Base-by-base conservation (phyloP, 1,140 invertebrate genomes). In the Microplitis mediator region DNA sequence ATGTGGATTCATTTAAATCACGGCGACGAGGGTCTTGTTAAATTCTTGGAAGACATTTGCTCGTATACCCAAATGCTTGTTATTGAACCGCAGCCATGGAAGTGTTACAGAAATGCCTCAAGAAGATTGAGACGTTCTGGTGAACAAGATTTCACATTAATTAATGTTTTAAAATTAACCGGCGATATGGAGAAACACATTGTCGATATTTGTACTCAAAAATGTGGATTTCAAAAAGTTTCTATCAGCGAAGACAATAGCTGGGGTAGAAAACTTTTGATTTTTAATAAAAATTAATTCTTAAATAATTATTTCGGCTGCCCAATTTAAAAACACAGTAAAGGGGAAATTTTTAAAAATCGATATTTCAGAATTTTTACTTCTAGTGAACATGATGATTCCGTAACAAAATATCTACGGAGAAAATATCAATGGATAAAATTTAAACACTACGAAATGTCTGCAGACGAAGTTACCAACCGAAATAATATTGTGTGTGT, bases 1-100 rank as follows among this genome's bases (percentile, higher is more conserved):
- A 95, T 95, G 93, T 95, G 94, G 94, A 93, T 95, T 75, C 94
- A 95, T 83, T 79, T 95, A 32, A 95, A 95, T 82, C 86, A 92
- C 84, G 93, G 94, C 11, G 94, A 95, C 88, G 81, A 85, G 4
- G 93, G 92, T 1, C 81, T 95, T 13, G 78, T 85, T 63, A 68
- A 82, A 4, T 93, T 93, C 83, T 82, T 95, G 8, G 73, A 84
- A 13, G 87, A 87, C 16, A 82, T 93, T 3, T 89, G 89, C 61
- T 71, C 80, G 16, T 71, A 89, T 8, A 82, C 90, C 1, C 85
- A 89, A 51, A 85, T 90, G 50, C 79, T 95, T 6, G 87, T 95
- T 1, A 87, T 95, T 69, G 94, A 95, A 84, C 93, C 94, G 3
- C 94, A 95, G 80, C 90, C 92, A 4, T 95, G 93, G 93, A 93